Base-by-base conservation (phyloP, 1,140 invertebrate species). In the Lepeophtheirus salmonis region DNA sequence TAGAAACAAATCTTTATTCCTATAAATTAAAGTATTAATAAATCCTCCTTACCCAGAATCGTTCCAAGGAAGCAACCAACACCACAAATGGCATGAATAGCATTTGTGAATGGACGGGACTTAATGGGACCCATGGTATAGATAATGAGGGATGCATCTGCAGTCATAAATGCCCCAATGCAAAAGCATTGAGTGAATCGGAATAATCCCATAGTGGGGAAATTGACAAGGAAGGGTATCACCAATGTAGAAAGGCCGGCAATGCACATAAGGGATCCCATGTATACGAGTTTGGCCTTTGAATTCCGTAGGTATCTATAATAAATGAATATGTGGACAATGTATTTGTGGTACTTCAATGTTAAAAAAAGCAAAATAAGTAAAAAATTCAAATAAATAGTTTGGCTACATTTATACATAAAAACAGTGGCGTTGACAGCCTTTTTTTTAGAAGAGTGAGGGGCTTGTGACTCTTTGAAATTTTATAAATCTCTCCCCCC, bases 101-200 rank as follows among this genome's bases (percentile, higher is more conserved):
- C 50, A 30, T 55, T 55, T 21, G 49, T 61, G 50, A 61, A 61
- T 4, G 59, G 59, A n/a, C 55, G 22, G 17, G 48, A 56, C 22
- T 53, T 56, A 20, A 56, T 54, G 17, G 49, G 48, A 13, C 59
- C 59, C 49, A 61, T 61, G 18, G 49, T 54, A 23, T 53, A 61
- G 20, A 61, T 48, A 20, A 61, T 20, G 14, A 61, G 22, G 22
- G 17, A 21, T 18, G 50, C 50, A 53, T 61, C 59, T 13, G 59
- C 59, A 14, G 59, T 61, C 14, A 61, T 61, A 25, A 54, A 61
- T 22, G 59, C 59, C 20, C 59, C 59, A 12, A 61, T 18, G 22
- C 14, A 22, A 30, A 52, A 24, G 25, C 50, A 22, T 30, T 61
- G 59, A 25, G 54, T 18, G 1, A 49, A 21, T 18, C 59, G 16